Evolutionary conservation across 2,797 vertebrate species (phyloP).

Genomic region (Cynodonichthys magdalenae): DNA sequence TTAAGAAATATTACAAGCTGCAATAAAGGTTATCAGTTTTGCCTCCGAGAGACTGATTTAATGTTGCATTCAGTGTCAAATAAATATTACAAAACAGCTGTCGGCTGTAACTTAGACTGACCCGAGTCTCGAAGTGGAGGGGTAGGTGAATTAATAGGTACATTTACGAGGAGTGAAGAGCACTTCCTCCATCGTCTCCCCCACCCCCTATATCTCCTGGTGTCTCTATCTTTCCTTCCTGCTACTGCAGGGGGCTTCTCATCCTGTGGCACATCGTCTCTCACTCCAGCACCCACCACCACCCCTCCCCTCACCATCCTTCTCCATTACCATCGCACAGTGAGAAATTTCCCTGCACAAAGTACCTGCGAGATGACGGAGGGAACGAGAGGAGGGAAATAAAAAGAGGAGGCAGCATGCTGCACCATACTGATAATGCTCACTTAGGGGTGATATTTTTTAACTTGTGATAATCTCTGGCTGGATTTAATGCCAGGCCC

Average conservation of each 20-base stretch:
- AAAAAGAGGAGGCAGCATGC: constrained; percentile 59
- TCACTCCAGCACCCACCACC: constrained; percentile 45
- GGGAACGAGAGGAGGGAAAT: constrained; percentile 10
- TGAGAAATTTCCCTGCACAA: constrained; percentile 66
- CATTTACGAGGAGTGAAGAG: constrained; percentile 33
- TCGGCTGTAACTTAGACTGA: constrained; percentile 63
- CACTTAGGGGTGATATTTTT: constrained; percentile 53
- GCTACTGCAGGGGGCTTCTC: constrained; percentile 51
- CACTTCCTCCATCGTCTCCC: constrained; percentile 7
- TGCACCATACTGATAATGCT: constrained; percentile 76
- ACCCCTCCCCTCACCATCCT: constrained; percentile 41
- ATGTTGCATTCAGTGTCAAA: constrained; percentile 70
- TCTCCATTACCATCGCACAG: constrained; percentile 58
- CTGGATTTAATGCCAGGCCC: constrained; percentile 72
- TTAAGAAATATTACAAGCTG: constrained; percentile 62
- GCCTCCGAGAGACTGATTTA: constrained; percentile 62
- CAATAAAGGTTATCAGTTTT: constrained; percentile 72
- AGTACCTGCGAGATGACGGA: constrained; percentile 49
- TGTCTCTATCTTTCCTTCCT: constrained; percentile 40
- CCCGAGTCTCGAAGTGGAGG: constrained; percentile 53
- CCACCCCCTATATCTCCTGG: constrained; percentile 20
- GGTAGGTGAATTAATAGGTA: constrained; percentile 64
- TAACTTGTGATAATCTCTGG: constrained; percentile 51
- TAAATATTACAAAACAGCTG: constrained; percentile 61
- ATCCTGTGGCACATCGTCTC: constrained; percentile 49